Conservation (phyloP, 2,113 vertebrate species). For the Poeciliopsis occidentalis region DNA sequence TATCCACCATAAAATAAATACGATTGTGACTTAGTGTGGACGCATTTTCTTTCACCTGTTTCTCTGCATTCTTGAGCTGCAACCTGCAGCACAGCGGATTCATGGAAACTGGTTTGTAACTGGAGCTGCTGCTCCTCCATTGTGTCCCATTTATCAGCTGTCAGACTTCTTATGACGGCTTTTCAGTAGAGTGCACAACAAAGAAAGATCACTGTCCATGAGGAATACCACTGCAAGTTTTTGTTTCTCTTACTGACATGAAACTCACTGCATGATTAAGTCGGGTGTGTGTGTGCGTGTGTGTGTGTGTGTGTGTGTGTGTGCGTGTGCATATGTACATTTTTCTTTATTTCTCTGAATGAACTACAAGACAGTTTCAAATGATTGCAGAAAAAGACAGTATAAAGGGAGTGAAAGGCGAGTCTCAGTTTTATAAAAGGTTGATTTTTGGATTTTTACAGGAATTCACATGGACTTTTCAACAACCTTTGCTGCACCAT, state of each 20-base stretch:
- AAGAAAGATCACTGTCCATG: too few species aligned
- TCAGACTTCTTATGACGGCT: slow-evolving; percentile 33
- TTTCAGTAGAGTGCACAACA: neutral
- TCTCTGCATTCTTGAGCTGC: slow-evolving; percentile 33
- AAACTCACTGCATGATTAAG: neutral
- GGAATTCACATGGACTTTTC: too few species aligned
- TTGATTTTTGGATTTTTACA: too few species aligned
- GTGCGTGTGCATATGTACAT: too few species aligned
- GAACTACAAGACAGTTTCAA: neutral
- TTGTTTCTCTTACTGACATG: neutral
- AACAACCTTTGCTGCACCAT: neutral
- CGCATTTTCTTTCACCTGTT: slow-evolving; percentile 30
- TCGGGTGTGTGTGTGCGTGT: neutral
- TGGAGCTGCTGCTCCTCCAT: neutral
- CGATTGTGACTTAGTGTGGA: neutral
- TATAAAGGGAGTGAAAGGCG: too few species aligned
- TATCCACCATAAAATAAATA: neutral
- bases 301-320: too few species aligned
- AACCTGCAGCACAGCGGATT: neutral
- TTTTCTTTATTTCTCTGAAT: too few species aligned
- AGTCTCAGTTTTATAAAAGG: too few species aligned
- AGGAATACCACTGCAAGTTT: neutral
- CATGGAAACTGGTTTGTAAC: neutral
- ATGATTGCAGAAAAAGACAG: too few species aligned
- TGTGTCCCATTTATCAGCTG: slow-evolving; percentile 2